Evolutionary conservation across 2,888 invertebrate genomes (phyloP).

Genomic region (Apomyelois bistriatella): DNA sequence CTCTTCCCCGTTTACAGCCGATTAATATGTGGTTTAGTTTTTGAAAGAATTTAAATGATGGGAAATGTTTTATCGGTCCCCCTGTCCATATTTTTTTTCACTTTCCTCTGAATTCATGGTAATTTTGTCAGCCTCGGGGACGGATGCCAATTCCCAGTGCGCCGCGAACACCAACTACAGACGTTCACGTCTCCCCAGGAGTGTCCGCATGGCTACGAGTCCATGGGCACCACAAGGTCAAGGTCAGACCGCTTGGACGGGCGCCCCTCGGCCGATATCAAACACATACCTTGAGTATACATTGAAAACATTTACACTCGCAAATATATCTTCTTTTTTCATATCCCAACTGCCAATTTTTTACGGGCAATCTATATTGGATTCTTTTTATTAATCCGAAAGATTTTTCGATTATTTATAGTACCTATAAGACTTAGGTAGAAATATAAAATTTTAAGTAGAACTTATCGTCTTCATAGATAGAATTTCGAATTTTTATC

Average conservation of each 20-base stretch:
- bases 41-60: background rate
- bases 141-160: slow-evolving; percentile 92
- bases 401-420: background rate
- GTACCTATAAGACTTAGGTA: slow-evolving; percentile 3
- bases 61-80: background rate
- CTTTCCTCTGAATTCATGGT: slow-evolving; percentile 6
- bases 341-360: background rate
- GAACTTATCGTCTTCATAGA: background rate
- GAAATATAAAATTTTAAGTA: background rate
- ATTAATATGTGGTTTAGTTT: background rate
- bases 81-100: background rate
- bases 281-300: slow-evolving; percentile 65
- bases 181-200: slow-evolving; percentile 66
- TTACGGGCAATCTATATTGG: background rate
- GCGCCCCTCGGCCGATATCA: slow-evolving; percentile 37
- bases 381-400: background rate
- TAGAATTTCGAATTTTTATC: background rate
- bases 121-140: slow-evolving; percentile 89
- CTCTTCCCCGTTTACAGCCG: background rate
- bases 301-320: background rate
- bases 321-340: background rate
- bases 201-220: slow-evolving; percentile 84
- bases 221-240: slow-evolving; percentile 92
- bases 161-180: slow-evolving; percentile 82
- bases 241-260: slow-evolving; percentile 83